A percentile compares a stretch with the other conserved stretches of the same genome.
These are phyloP conservation scores for Scaptomyza caliginosa DNA, from an alignment of 2,888 invertebrate species.

Conservation along the genomic window DNA sequence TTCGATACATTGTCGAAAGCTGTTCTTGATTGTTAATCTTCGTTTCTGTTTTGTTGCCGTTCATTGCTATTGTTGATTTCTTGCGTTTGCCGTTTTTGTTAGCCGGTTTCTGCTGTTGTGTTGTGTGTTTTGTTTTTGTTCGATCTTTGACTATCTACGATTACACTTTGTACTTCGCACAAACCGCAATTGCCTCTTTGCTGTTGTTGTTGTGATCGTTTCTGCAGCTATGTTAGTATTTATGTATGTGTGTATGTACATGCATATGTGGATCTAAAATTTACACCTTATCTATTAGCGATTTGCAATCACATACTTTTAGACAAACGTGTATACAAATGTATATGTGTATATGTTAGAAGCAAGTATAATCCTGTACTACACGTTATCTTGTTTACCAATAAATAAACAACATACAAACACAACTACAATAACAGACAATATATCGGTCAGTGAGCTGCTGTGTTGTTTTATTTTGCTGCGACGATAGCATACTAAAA, in stretches of 20 bases:
- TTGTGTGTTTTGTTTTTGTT: constrained; percentile 10
- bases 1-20: neutral
- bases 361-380: constrained; percentile 4
- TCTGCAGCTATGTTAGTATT: neutral
- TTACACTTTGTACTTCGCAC: constrained; percentile 37
- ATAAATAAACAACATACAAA: constrained; percentile 27
- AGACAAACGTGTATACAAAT: neutral
- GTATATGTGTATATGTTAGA: constrained; percentile 4
- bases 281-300: constrained; percentile 46
- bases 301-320: constrained; percentile 49
- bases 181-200: constrained; percentile 14
- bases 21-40: constrained; percentile 2
- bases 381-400: constrained; percentile 61
- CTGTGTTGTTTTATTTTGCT: constrained; percentile 10
- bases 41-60: constrained; percentile 12
- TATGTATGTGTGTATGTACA: neutral
- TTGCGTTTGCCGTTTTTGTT: neutral
- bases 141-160: constrained; percentile 30
- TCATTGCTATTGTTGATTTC: constrained; percentile 21
- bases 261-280: constrained; percentile 21
- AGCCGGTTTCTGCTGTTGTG: constrained; percentile 16
- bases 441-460: constrained; percentile 51
- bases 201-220: constrained; percentile 5
- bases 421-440: constrained; percentile 18
- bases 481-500: constrained; percentile 9